phyloP scores from a whole-genome alignment of 2,113 vertebrate genomes.

The Proteles cristata region DNA sequence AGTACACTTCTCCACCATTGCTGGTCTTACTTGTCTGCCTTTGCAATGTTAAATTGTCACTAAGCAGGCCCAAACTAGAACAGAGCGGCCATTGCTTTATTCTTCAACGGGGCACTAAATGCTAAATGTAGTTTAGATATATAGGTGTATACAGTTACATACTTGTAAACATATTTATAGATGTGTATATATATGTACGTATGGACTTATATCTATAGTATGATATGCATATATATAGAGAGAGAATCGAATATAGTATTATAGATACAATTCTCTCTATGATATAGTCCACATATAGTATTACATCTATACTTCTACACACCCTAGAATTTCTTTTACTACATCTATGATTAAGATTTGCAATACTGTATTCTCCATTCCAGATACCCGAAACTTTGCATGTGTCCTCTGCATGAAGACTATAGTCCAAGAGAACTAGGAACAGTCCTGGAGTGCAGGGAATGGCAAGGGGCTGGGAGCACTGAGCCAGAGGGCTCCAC shows the following conservation, averaged over 20 bases:
- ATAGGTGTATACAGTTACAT: background rate
- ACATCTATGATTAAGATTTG: background rate
- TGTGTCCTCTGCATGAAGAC: background rate
- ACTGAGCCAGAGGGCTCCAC: background rate
- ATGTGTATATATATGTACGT: background rate
- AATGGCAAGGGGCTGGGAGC: rapidly evolving
- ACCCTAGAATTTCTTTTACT: background rate
- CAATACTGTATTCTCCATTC: background rate
- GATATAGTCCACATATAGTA: background rate
- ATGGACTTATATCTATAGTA: background rate
- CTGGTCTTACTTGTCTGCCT: rapidly evolving
- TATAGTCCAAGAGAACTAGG: background rate
- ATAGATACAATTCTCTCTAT: background rate
- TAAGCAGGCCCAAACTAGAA: background rate
- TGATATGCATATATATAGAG: background rate
- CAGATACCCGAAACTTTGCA: no score
- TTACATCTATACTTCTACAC: background rate
- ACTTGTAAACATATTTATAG: background rate
- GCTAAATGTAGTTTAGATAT: background rate
- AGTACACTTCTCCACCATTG: rapidly evolving
- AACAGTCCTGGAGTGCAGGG: rapidly evolving
- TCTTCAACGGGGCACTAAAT: background rate
- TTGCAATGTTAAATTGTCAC: background rate
- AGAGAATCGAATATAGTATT: background rate
- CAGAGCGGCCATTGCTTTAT: background rate